Conservation (phyloP, 2,113 vertebrate species). For the Ammospiza caudacuta region DNA sequence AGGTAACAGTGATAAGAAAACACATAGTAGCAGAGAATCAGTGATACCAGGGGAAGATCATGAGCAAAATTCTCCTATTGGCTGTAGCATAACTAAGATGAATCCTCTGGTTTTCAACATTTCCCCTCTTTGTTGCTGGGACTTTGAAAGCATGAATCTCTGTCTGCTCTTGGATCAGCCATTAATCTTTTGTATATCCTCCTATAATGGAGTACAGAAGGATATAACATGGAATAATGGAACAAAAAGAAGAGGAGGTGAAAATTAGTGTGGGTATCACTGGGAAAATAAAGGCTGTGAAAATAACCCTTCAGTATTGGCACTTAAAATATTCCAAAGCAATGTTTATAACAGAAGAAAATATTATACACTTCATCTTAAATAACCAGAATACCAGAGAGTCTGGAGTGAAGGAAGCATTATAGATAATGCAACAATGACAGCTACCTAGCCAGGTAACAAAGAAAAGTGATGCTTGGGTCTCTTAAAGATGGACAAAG, state of each 20-base stretch:
- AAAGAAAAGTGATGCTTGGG: not conserved
- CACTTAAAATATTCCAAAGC: not conserved
- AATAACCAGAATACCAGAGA: not conserved
- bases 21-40: not conserved
- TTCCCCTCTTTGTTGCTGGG: not conserved
- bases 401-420: not conserved
- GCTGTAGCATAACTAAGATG: not conserved
- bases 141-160: not conserved
- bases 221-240: not conserved
- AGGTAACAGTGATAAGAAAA: not conserved
- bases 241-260: not conserved
- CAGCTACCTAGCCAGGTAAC: not conserved
- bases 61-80: not conserved
- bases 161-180: not conserved
- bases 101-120: not conserved
- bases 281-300: not conserved
- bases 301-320: not conserved
- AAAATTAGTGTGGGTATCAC: not conserved
- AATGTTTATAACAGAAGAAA: not conserved
- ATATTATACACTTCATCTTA: not conserved
- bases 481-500: not conserved
- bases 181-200: not conserved
- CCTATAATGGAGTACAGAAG: not conserved
- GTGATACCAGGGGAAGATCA: not conserved
- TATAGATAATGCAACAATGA: accelerated